Evolutionary conservation across 2,113 vertebrate species (phyloP).

Genomic region (Solenodon paradoxus): DNA sequence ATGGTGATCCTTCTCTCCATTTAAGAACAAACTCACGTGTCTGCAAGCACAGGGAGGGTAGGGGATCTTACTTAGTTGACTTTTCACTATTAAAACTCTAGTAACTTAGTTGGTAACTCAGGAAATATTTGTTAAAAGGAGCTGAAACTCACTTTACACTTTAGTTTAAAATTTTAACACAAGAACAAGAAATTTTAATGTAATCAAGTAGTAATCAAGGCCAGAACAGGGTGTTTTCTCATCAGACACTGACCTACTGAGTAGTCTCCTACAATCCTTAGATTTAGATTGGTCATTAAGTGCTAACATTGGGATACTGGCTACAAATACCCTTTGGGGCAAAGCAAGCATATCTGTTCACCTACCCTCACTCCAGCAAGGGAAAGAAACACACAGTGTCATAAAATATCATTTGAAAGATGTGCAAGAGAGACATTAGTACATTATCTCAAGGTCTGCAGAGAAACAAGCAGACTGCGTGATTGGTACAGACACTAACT

Average conservation of each 20-base stretch:
- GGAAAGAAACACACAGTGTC: background rate
- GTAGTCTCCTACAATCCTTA: background rate
- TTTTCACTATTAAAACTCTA: background rate
- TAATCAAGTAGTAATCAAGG: background rate
- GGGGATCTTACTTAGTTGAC: background rate
- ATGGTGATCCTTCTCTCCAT: background rate
- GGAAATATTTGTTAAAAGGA: background rate
- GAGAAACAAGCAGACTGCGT: background rate
- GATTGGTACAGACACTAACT: background rate
- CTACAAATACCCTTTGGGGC: background rate
- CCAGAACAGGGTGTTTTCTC: background rate
- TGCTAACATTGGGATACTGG: background rate
- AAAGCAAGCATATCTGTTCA: background rate
- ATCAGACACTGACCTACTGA: background rate
- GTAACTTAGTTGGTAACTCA: too few species aligned
- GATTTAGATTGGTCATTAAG: background rate
- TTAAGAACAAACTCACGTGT: background rate
- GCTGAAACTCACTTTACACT: background rate
- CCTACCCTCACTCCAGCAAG: background rate
- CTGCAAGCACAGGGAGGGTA: background rate
- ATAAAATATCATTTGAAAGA: background rate
- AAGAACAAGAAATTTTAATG: background rate
- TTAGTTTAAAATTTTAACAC: background rate
- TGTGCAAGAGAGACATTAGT: background rate
- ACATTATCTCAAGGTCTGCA: background rate